Evolutionary conservation across 2,797 vertebrate species (phyloP).

Genomic region (Falco rusticolus): DNA sequence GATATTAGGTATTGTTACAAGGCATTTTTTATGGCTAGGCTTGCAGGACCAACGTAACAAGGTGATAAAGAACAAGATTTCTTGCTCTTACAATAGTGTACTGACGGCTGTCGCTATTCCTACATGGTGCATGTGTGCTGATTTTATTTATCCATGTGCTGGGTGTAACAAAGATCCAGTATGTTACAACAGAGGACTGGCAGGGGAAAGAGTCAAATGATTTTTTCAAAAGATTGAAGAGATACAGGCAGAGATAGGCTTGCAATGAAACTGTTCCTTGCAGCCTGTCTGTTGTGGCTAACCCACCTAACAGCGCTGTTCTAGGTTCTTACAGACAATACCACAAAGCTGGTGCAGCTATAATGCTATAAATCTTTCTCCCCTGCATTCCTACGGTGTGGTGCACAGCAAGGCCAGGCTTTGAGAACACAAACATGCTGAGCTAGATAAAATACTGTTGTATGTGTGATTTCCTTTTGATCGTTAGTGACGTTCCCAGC

Average conservation of each 20-base stretch:
- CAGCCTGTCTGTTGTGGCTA: not conserved
- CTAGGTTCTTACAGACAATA: not conserved
- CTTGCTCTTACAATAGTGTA: not conserved
- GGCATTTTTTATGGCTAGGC: constrained; percentile 13
- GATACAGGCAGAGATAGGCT: not conserved
- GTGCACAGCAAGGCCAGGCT: not conserved
- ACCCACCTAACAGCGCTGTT: not conserved
- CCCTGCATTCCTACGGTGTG: not conserved
- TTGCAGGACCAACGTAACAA: constrained; percentile 24
- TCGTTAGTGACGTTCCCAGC: accelerated
- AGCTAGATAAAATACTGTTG: not conserved
- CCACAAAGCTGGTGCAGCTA: not conserved
- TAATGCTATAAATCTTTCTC: not conserved
- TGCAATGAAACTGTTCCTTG: not conserved
- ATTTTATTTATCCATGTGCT: not conserved
- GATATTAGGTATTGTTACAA: constrained; percentile 41
- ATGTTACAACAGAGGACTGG: not conserved
- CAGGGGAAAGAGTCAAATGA: not conserved
- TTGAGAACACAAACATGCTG: not conserved
- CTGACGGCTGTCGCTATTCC: not conserved
- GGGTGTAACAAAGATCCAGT: not conserved
- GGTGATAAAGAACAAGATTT: constrained; percentile 38
- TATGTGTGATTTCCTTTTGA: not conserved
- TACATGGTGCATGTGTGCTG: not conserved
- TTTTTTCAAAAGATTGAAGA: not conserved